Evolutionary conservation across 2,888 invertebrate species (phyloP).

Genomic region (Escarpia spicata): DNA sequence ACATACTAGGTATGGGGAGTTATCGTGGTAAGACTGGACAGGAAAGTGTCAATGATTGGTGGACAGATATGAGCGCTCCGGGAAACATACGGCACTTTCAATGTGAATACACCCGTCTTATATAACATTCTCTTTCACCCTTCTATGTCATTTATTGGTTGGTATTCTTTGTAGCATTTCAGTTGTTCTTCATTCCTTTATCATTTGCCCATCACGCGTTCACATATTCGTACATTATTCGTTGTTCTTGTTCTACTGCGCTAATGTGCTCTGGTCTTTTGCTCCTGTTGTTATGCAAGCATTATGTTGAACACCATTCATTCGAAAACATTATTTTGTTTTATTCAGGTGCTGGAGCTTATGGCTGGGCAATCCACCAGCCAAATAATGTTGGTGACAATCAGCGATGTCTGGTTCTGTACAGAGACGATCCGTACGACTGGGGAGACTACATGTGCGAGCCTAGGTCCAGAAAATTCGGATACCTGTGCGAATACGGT

Average conservation of each 20-base stretch:
- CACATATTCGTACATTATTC: not conserved
- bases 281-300: not conserved
- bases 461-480: not conserved
- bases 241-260: not conserved
- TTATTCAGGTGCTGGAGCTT: not conserved
- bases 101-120: too few species aligned
- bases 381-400: not conserved
- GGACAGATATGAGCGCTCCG: too few species aligned
- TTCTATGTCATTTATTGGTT: too few species aligned
- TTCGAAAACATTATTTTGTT: not conserved
- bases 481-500: not conserved
- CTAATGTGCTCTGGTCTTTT: not conserved
- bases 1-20: too few species aligned
- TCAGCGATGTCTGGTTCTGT: not conserved
- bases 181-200: too few species aligned
- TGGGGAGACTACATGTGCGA: not conserved
- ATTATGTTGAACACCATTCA: not conserved
- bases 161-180: too few species aligned
- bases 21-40: too few species aligned
- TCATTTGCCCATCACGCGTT: too few species aligned
- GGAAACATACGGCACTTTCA: too few species aligned
- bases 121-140: too few species aligned
- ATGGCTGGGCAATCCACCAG: too few species aligned
- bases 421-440: not conserved
- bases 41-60: too few species aligned